phyloP scores from a whole-genome alignment of 2,113 vertebrate genomes.

The Salvelinus sp. region DNA sequence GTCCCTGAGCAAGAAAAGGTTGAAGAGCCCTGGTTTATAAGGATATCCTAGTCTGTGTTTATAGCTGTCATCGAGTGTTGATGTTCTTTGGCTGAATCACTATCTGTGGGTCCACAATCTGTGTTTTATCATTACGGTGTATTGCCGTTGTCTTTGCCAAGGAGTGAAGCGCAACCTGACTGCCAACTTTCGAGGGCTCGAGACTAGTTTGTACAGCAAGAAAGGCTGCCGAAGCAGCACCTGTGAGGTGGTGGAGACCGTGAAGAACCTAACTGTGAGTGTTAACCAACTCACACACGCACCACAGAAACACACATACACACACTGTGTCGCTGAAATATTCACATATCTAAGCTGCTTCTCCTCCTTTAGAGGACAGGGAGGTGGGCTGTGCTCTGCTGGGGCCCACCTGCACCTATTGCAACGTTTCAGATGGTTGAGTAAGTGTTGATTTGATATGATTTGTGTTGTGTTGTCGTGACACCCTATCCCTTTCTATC shows the following conservation, averaged over 20 bases:
- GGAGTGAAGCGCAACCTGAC: conserved; percentile 57
- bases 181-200: conserved; percentile 70
- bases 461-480: neutral
- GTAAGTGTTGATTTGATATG: conserved; percentile 75
- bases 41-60: too few relatives aligned
- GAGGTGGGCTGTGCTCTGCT: conserved; percentile 83
- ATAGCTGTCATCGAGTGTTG: too few relatives aligned
- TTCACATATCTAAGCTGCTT: neutral
- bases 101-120: neutral
- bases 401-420: conserved; percentile 84
- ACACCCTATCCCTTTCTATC: neutral
- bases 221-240: conserved; percentile 81
- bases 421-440: conserved; percentile 86
- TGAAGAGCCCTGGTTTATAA: too few relatives aligned
- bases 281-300: neutral
- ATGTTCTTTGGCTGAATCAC: too few relatives aligned
- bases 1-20: too few relatives aligned
- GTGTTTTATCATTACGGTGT: neutral
- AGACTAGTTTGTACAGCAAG: conserved; percentile 68
- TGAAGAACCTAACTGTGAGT: conserved; percentile 82
- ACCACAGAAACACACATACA: neutral
- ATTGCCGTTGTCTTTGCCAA: conserved; percentile 46
- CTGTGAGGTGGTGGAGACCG: conserved; percentile 84
- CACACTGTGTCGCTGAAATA: neutral
- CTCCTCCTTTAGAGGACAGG: conserved; percentile 51